phyloP scores from a whole-genome alignment of 2,797 vertebrate genomes.

The Clarias platycephalus region DNA sequence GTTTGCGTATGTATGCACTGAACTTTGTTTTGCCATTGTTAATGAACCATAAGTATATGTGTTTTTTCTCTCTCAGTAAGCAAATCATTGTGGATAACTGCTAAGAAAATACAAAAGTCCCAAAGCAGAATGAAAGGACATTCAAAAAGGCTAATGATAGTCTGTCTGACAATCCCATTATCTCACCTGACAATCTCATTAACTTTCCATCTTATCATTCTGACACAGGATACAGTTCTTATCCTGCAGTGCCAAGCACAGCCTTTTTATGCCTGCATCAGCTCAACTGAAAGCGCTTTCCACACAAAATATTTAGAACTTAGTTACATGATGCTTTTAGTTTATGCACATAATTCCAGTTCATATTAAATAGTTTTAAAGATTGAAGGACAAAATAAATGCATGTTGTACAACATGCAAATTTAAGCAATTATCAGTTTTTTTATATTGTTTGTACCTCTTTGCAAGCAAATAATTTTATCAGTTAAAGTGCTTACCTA shows the following conservation, averaged over 20 bases:
- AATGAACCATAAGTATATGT: slow-evolving; percentile 30
- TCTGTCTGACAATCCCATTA: slow-evolving; percentile 27
- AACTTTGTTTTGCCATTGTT: slow-evolving; percentile 27
- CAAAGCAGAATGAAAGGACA: neutral
- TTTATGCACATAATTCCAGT: neutral
- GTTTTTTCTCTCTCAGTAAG: slow-evolving; percentile 31
- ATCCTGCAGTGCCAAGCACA: neutral
- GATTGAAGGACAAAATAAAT: neutral
- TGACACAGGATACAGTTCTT: slow-evolving; percentile 29
- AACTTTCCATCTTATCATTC: slow-evolving; percentile 16
- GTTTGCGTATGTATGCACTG: slow-evolving; percentile 31
- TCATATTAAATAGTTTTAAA: neutral
- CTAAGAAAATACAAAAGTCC: slow-evolving; percentile 14
- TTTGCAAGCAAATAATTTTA: slow-evolving; percentile 18
- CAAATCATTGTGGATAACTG: slow-evolving; percentile 11
- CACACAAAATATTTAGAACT: neutral
- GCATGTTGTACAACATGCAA: neutral
- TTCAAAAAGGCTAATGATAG: slow-evolving; percentile 19
- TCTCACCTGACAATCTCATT: slow-evolving; percentile 41
- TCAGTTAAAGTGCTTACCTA: neutral
- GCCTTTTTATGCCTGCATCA: neutral
- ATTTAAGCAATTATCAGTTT: neutral
- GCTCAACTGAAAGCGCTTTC: neutral
- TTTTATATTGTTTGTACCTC: neutral
- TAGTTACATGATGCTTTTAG: neutral